Conservation (phyloP, 2,113 vertebrate species). For the Glaucomys volans region DNA sequence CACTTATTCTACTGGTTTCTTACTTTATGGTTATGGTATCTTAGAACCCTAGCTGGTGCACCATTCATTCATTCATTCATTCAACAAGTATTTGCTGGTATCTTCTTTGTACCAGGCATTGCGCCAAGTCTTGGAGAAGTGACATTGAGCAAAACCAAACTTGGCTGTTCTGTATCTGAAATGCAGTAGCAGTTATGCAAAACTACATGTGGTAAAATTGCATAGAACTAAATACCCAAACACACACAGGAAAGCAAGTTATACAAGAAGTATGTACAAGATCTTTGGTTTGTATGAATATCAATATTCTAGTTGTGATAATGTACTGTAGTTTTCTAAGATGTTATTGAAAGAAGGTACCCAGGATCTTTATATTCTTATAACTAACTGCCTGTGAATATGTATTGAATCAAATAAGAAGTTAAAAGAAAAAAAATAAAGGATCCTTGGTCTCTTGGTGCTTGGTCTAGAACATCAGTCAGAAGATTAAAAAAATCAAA, state of each 20-base stretch:
- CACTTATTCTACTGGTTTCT: neutral
- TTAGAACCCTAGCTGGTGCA: neutral
- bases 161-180: neutral
- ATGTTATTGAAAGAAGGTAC: neutral
- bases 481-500: conserved; percentile 21
- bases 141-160: neutral
- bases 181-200: neutral
- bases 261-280: neutral
- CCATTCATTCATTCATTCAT: neutral
- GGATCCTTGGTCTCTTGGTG: neutral
- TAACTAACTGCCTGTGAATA: neutral
- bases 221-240: neutral
- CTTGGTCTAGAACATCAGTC: neutral
- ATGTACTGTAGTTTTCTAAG: neutral
- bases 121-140: neutral
- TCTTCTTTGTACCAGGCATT: neutral
- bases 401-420: neutral
- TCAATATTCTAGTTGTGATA: neutral
- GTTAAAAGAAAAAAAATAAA: no score
- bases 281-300: neutral
- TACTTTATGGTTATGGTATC: neutral
- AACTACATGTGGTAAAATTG: neutral
- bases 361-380: neutral
- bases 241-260: neutral
- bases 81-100: neutral